Conservation (phyloP, 2,888 invertebrate genomes). For the Nymphalis c-album region DNA sequence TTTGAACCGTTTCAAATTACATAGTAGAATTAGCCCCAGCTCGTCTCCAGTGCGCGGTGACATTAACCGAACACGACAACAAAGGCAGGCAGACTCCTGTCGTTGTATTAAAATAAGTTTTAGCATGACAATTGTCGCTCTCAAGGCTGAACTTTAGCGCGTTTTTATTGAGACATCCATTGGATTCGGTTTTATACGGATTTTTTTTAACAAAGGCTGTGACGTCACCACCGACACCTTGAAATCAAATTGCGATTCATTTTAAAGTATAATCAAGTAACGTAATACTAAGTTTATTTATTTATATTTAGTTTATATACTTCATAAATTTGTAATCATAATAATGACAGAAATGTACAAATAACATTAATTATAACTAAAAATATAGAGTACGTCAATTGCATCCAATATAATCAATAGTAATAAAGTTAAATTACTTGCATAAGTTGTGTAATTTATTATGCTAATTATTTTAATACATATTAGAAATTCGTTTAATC, state of each 20-base stretch:
- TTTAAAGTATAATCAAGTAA: neutral
- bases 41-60: neutral
- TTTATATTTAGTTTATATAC: too few species aligned
- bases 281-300: too few species aligned
- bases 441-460: too few species aligned
- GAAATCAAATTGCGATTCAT: neutral
- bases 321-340: too few species aligned
- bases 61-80: neutral
- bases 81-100: constrained; percentile 3
- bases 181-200: constrained; percentile 6
- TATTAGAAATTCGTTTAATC: too few species aligned
- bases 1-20: neutral
- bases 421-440: too few species aligned
- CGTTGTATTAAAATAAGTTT: neutral
- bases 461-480: too few species aligned
- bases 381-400: too few species aligned
- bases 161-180: constrained; percentile 19
- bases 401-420: too few species aligned
- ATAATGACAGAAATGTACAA: neutral
- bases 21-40: neutral
- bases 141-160: constrained; percentile 22
- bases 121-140: constrained; percentile 13
- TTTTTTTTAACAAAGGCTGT: constrained; percentile 1
- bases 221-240: neutral
- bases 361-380: neutral